Conservation (phyloP, 2,888 invertebrate species). For the Dastarcus helophoroides region DNA sequence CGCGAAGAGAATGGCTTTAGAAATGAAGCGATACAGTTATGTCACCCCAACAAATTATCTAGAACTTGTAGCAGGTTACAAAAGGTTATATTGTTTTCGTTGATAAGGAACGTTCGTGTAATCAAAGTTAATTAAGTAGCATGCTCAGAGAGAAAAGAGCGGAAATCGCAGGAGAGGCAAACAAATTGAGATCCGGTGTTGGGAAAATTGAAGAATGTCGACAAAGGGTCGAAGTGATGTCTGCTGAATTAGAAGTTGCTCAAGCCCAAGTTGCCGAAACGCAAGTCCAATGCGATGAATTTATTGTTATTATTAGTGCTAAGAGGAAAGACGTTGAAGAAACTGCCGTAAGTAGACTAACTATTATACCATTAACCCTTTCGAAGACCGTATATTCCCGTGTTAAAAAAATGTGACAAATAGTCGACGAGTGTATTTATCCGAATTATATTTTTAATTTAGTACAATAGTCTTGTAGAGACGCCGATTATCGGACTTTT, state of each 20-base stretch:
- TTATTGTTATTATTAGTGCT: slow-evolving; percentile 66
- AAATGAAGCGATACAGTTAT: slow-evolving; percentile 73
- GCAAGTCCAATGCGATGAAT: slow-evolving; percentile 76
- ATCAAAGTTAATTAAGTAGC: no score
- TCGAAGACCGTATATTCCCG: no score
- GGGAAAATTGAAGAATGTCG: slow-evolving; percentile 82
- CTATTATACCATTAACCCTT: no score
- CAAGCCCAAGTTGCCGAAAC: slow-evolving; percentile 64
- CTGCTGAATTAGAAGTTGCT: slow-evolving; percentile 67
- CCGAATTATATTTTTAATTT: no score
- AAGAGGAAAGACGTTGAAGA: slow-evolving; percentile 77
- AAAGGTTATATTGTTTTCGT: slow-evolving; percentile 44
- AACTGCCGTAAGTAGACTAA: no score
- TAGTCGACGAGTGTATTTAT: no score
- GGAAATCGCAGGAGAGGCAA: slow-evolving; percentile 60
- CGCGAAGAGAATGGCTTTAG: slow-evolving; percentile 60
- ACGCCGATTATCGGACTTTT: no score
- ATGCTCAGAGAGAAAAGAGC: slow-evolving; percentile 60
- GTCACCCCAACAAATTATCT: slow-evolving; percentile 84
- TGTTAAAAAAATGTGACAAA: no score
- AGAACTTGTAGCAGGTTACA: slow-evolving; percentile 74
- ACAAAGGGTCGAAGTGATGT: slow-evolving; percentile 71
- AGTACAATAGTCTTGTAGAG: no score
- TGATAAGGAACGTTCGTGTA: slow-evolving; percentile 10
- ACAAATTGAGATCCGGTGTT: slow-evolving; percentile 71